Evolutionary conservation across 2,888 invertebrate genomes (phyloP), one percentile per base, ranked within the genome.

Genomic region (Matsumyia berberina): DNA sequence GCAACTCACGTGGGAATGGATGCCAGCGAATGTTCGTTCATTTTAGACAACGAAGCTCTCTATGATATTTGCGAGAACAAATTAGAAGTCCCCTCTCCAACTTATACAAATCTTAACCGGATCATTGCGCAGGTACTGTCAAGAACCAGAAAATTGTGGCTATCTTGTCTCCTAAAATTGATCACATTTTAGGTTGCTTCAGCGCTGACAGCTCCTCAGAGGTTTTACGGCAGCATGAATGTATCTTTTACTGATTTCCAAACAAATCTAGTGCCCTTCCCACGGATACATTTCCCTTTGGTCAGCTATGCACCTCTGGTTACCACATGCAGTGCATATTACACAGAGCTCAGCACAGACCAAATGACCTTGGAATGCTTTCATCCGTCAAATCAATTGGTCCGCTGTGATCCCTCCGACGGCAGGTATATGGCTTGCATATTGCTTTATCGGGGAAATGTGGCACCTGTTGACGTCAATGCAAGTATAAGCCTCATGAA

Each of bases 31-130:
- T 94, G 95, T 15, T 94, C 94, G 83, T 95, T 96, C 88, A 93
- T 96, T 67, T 93, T 95, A 89, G 96, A 96, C 88, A 96, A 96
- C 87, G 95, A 95, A 90, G 95, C 96, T 0, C 91, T 95, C 4
- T 96, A 96, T 88, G 94, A 95, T 87, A 96, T 98, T 87, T 95
- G 97, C 88, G 94, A 94, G 0, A 93, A 95, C 87, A 94, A 94
- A 87, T 92, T 98, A 79, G 95, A 95, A 87, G 95, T 96, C 1
- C 94, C 94, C 2, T 92, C 95, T 44, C 97, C 97, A 8, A 96
- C 96, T 0, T 97, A 97, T 89, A 96, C 96, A 1, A 97, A 97
- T 92, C 92, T 97, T 31, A 98, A 98, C 89, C 93, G 97, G 66
- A 88, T 91, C 12, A 94, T 95, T 89, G 89, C 88, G 2, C 90